Conservation (phyloP, 2,888 invertebrate genomes). For the Sphaeridia pumilis region DNA sequence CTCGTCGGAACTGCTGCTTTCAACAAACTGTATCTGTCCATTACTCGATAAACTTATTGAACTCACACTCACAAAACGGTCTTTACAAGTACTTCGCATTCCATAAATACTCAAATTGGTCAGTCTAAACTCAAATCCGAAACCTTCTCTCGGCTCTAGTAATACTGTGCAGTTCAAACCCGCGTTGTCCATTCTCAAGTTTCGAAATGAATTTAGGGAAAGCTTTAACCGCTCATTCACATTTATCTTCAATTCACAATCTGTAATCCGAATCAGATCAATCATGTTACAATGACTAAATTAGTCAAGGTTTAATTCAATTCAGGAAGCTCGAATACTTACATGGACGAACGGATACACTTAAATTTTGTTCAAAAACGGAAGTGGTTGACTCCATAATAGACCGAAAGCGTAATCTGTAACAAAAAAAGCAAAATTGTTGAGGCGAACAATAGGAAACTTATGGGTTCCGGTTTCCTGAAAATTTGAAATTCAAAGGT, state of each 20-base stretch:
- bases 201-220: constrained; percentile 27
- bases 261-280: too few species aligned
- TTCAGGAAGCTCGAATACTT: too few species aligned
- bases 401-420: constrained; percentile 32
- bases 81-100: constrained; percentile 35
- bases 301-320: too few species aligned
- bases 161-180: constrained; percentile 34
- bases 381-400: constrained; percentile 28
- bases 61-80: constrained; percentile 27
- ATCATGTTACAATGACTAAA: too few species aligned
- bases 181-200: constrained; percentile 25
- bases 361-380: constrained; percentile 34
- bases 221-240: constrained; percentile 21
- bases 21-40: too few species aligned
- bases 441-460: too few species aligned
- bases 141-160: constrained; percentile 26
- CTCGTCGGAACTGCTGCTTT: too few species aligned
- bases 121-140: constrained; percentile 29
- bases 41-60: too few species aligned
- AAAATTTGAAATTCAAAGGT: too few species aligned
- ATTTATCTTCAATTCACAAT: constrained; percentile 18
- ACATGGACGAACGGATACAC: constrained; percentile 30
- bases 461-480: too few species aligned
- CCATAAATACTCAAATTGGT: constrained; percentile 35
- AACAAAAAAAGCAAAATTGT: too few species aligned